phyloP scores from a whole-genome alignment of 2,113 vertebrate genomes.

The Agelaius phoeniceus region DNA sequence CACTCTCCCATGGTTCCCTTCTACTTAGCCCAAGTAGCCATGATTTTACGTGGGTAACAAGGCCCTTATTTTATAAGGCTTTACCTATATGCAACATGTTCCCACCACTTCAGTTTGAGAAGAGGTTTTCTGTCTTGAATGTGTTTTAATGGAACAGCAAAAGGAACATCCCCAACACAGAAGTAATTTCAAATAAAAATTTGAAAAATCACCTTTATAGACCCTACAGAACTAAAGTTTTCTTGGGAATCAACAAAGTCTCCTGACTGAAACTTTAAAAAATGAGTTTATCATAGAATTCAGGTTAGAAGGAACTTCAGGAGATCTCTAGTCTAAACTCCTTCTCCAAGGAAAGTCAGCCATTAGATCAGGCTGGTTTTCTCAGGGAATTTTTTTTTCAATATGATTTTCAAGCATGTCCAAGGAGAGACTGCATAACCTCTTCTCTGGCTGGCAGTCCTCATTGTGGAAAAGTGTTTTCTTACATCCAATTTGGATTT shows the following conservation, averaged over 20 bases:
- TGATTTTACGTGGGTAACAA: background rate
- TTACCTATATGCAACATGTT: background rate
- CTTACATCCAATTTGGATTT: background rate
- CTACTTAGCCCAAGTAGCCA: background rate
- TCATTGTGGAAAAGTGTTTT: background rate
- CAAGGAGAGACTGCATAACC: background rate
- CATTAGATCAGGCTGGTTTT: background rate
- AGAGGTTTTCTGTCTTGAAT: background rate
- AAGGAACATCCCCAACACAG: background rate
- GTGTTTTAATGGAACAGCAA: background rate
- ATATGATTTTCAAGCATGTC: background rate
- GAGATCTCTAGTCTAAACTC: background rate
- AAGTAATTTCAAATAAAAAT: background rate
- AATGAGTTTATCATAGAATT: background rate
- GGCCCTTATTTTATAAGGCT: background rate
- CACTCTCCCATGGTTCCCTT: background rate
- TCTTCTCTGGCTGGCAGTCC: background rate
- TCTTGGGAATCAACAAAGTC: background rate
- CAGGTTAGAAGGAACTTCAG: background rate
- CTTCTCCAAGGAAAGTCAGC: background rate
- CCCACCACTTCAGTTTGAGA: background rate
- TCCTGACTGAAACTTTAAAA: background rate
- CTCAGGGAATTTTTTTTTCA: background rate
- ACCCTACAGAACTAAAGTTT: background rate
- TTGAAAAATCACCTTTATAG: background rate